Evolutionary conservation across 2,888 invertebrate species (phyloP), one percentile per base, ranked within the genome.

Genomic region (Agriopis leucophaearia): DNA sequence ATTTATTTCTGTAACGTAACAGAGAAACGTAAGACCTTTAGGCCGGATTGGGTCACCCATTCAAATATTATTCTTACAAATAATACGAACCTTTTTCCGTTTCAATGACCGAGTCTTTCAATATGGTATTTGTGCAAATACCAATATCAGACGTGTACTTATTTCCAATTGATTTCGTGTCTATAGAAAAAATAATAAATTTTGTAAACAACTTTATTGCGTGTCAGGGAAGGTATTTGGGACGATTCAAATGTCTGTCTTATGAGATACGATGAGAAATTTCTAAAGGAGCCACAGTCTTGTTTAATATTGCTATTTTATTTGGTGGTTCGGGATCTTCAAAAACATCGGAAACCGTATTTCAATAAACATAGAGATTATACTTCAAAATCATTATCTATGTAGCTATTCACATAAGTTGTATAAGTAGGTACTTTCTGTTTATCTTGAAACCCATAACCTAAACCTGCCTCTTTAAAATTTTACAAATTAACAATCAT

Each of bases 1-100:
- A 51, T 55, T 47, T 61, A 50, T 42, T 47, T 59, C 74, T 74
- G 68, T 45, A 70, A 68, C 51, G 42, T 62, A 15, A 38, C 50
- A 57, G 40, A 48, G 8, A 35, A 9, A 13, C 52, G 42, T 60
- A 45, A 60, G 44, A 44, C 61, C 52, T 61, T 52, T 44, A 44
- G 13, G 15, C 51, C 52, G 44, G 35, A 38, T 44, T 48, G 56
- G 12, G 51, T 50, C 66, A 42, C 47, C 58, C 58, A 63, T 64
- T 55, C 59, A 64, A 63, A 68, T 64, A 60, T 60, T 56, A 60
- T 64, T 60, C 48, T 50, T 35, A 59, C 64, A 64, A 64, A 68
- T 63, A 66, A 66, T 47, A 73, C 71, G 51, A 72, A 73, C 75
- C 72, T 67, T 67, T 71, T 67, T 70, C 75, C 64, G 69, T 74